Evolutionary conservation across 2,113 vertebrate genomes (phyloP).

Genomic region (Struthio camelus): DNA sequence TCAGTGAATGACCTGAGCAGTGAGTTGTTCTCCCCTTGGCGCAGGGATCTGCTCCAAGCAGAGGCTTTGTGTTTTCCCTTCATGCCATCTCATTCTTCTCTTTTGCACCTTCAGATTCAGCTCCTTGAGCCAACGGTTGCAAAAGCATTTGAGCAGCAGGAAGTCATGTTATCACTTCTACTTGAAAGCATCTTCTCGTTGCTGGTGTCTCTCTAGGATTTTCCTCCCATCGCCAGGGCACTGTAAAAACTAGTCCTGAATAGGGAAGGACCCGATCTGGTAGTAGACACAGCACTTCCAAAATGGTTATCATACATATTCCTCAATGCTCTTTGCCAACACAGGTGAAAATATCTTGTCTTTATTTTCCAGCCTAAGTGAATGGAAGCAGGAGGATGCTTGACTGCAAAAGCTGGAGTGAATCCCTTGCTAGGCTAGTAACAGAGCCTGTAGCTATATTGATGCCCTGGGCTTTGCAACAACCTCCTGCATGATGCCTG

Average conservation of each 20-base stretch:
- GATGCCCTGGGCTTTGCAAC: neutral
- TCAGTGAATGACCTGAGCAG: neutral
- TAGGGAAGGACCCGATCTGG: neutral
- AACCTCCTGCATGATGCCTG: neutral
- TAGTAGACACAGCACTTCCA: neutral
- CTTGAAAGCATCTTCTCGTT: neutral
- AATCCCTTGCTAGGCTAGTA: neutral
- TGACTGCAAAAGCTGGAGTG: neutral
- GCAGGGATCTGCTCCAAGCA: neutral
- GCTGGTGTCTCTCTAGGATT: neutral
- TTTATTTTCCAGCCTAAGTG: neutral
- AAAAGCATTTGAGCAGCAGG: neutral
- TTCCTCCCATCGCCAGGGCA: neutral
- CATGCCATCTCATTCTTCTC: neutral
- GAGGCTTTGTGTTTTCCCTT: neutral
- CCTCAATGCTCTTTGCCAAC: neutral
- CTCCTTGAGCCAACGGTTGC: neutral
- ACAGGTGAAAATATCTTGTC: neutral
- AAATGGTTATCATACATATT: neutral
- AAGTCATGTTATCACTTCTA: rapidly evolving
- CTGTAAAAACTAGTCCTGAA: neutral
- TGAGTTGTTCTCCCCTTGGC: neutral
- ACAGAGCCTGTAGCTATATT: neutral
- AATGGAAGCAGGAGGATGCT: neutral
- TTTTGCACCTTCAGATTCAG: neutral